Evolutionary conservation across 2,113 vertebrate species (phyloP), one percentile per base, ranked within the genome.

Genomic region (Myxocyprinus asiaticus): DNA sequence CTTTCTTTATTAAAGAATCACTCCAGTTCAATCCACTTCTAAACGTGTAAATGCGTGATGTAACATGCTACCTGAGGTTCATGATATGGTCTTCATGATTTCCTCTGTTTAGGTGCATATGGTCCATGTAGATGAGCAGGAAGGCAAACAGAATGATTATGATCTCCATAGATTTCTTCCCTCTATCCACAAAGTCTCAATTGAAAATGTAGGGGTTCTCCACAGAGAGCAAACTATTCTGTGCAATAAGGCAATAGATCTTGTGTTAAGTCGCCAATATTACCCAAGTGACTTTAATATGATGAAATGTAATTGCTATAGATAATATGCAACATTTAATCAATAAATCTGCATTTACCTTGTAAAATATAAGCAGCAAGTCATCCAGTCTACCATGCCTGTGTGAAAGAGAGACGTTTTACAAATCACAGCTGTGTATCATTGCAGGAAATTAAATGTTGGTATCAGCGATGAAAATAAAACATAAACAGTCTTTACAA

Each of bases 321-420:
- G 56, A 61, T 76, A 0, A 56, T 53, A 47, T 11, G 65, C 5
- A 17, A 62, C 45, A 76, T 12, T 12, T 6, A 51, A 7, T 7
- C 81, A 74, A 74, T 33, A 17, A 9, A 59, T 73, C 72, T 50
- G 45, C 58, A 42, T 62, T 88, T 94, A 97, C 98, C 94, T 99
- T 99, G 82, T 96, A 96, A 91, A 98, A 99, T 90, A 99, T 98
- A 76, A 99, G 91, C 64, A 98, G 89, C 56, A 99, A 92, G 88
- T 99, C 98, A 89, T 99, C 96, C 14, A 99, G 89, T 47, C 95
- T 94, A 43, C 97, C 97, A 83, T 99, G 98, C 98, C 98, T 99
- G 87, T 10, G 89, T 47, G 87, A 84, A 11, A 59, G 2, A 62
- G 22, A 45, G 62, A 81, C 4, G 47, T 3, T 33, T 9, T 33